phyloP scores from a whole-genome alignment of 1,140 invertebrate genomes.

The Dendrolimus punctatus region DNA sequence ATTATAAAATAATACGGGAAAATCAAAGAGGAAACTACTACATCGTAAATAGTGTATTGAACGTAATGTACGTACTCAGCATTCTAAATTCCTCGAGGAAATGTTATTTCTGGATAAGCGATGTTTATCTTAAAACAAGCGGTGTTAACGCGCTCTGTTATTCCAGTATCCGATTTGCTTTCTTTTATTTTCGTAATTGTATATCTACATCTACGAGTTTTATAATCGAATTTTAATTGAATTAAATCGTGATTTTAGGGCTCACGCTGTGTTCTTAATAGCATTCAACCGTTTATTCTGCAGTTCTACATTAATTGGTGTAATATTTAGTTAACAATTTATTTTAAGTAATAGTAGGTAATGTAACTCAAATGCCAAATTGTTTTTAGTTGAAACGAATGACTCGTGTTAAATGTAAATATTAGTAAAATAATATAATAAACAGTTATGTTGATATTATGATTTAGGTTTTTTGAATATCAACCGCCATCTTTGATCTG shows the following conservation, averaged over 20 bases:
- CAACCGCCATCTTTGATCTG: too few relatives aligned
- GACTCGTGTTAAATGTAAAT: too few relatives aligned
- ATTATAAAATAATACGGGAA: too few relatives aligned
- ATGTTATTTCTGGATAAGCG: slow-evolving; percentile 46
- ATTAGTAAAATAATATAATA: too few relatives aligned
- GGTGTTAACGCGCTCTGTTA: slow-evolving; percentile 36
- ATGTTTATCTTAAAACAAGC: slow-evolving; percentile 46
- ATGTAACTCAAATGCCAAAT: too few relatives aligned
- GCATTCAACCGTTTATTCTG: slow-evolving; percentile 15
- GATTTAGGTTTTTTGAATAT: too few relatives aligned
- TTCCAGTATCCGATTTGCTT: slow-evolving; percentile 50
- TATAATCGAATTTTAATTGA: slow-evolving; percentile 40
- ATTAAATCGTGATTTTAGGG: slow-evolving; percentile 13
- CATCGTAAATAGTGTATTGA: slow-evolving; percentile 19
- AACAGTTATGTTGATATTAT: too few relatives aligned
- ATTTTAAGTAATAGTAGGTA: too few relatives aligned
- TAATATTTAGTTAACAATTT: too few relatives aligned
- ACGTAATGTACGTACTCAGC: slow-evolving; percentile 23
- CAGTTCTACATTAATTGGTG: neutral
- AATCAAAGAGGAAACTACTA: too few relatives aligned
- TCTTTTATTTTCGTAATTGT: slow-evolving; percentile 57
- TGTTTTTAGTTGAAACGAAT: too few relatives aligned
- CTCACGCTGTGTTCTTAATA: slow-evolving; percentile 21
- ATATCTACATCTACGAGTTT: slow-evolving; percentile 26
- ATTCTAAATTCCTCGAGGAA: slow-evolving; percentile 44